These are phyloP conservation scores for Scatophagus argus DNA, from an alignment of 2,113 vertebrate genomes.

Conservation along the genomic window DNA sequence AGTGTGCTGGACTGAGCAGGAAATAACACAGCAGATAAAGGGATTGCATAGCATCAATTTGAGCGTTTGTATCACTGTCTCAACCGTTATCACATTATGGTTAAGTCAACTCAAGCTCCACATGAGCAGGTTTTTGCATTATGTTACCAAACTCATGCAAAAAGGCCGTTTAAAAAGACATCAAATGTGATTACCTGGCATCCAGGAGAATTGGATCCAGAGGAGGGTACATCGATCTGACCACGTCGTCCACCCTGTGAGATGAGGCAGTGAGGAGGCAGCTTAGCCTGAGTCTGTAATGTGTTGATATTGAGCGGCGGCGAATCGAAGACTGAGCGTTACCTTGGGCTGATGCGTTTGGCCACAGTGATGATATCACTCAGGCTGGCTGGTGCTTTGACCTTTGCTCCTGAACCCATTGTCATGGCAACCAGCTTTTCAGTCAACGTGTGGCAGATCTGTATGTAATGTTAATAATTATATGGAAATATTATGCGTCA, in stretches of 20 bases:
- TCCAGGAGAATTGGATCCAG: slow-evolving; percentile 96
- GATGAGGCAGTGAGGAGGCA: neutral
- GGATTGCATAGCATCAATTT: neutral
- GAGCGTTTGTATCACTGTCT: neutral
- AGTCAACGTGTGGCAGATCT: slow-evolving; percentile 97
- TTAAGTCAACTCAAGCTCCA: slow-evolving; percentile 14
- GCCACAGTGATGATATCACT: slow-evolving; percentile 96
- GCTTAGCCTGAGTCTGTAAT: neutral
- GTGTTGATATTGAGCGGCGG: neutral
- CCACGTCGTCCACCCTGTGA: slow-evolving; percentile 93
- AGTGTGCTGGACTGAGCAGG: neutral
- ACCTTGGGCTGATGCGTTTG: slow-evolving; percentile 97
- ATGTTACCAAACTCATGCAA: neutral
- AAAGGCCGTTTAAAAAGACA: neutral
- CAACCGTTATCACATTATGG: neutral
- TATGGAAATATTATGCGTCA: neutral
- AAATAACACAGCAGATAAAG: neutral
- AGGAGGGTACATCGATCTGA: slow-evolving; percentile 95
- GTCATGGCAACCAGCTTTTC: slow-evolving; percentile 98
- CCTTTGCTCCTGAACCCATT: slow-evolving; percentile 94
- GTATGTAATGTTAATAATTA: too few species aligned
- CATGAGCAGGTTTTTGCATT: neutral
- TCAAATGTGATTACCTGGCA: slow-evolving; percentile 85
- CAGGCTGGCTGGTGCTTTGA: slow-evolving; percentile 93
- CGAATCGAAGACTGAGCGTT: neutral